These are phyloP conservation scores for Cathartes aura DNA, from an alignment of 2,113 vertebrate species.

Conservation along the genomic window DNA sequence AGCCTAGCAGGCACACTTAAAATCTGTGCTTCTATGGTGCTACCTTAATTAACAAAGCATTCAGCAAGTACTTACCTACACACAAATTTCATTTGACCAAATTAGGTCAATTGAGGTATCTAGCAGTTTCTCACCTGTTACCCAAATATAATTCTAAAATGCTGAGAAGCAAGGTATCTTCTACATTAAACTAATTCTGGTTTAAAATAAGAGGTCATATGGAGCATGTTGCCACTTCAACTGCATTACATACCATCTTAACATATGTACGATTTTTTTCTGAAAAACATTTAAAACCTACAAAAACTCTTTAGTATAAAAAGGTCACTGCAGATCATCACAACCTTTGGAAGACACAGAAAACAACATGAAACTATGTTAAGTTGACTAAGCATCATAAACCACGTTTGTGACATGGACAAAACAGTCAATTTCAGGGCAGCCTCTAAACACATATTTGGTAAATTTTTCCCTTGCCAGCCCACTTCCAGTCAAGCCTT, in stretches of 20 bases:
- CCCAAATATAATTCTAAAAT: background rate
- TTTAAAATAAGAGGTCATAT: background rate
- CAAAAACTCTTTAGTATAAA: background rate
- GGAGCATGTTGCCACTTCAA: background rate
- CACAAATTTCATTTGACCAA: background rate
- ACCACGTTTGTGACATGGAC: background rate
- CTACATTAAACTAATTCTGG: background rate
- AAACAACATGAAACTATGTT: background rate
- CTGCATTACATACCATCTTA: background rate
- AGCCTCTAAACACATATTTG: background rate
- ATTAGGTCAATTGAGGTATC: background rate
- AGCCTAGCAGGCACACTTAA: background rate
- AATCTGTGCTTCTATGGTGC: background rate
- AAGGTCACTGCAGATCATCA: background rate
- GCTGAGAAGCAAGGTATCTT: background rate
- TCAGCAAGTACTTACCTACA: background rate
- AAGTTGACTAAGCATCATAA: background rate
- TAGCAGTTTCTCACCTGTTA: background rate
- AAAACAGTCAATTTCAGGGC: background rate
- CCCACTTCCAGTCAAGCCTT: background rate
- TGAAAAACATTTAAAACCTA: background rate
- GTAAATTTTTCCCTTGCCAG: background rate
- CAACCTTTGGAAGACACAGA: background rate
- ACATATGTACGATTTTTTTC: fast-evolving
- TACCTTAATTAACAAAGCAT: background rate